Evolutionary conservation across 2,797 vertebrate species (phyloP).

Genomic region (Onychomys torridus): DNA sequence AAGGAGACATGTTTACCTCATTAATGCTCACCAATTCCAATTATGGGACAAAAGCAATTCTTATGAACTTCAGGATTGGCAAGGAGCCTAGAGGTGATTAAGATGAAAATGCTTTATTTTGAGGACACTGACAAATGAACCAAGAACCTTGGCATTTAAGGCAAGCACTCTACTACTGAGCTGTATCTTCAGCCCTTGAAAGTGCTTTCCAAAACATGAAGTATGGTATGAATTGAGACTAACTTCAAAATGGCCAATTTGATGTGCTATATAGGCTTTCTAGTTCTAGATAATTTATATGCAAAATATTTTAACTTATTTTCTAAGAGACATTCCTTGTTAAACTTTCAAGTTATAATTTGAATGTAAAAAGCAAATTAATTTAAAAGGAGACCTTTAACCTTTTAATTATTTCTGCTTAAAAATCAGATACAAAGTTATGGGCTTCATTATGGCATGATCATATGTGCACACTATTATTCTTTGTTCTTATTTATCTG

Average conservation of each 20-base stretch:
- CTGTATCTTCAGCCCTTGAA: neutral
- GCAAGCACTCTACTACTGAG: neutral
- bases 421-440: neutral
- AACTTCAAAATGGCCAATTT: conserved; percentile 1
- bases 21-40: neutral
- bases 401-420: neutral
- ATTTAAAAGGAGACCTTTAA: neutral
- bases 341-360: conserved; percentile 39
- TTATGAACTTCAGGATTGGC: neutral
- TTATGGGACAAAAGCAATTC: neutral
- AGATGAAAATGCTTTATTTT: neutral
- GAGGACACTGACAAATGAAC: neutral
- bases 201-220: conserved; percentile 3
- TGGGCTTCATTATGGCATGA: neutral
- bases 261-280: neutral
- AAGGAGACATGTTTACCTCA: conserved; percentile 18
- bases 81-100: neutral
- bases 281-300: conserved; percentile 9
- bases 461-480: neutral
- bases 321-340: neutral
- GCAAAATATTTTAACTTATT: conserved; percentile 31
- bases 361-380: conserved; percentile 16
- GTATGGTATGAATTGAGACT: neutral
- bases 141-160: neutral
- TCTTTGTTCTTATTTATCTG: neutral